phyloP scores from a whole-genome alignment of 2,888 invertebrate species.

The Argyra leucocephala region DNA sequence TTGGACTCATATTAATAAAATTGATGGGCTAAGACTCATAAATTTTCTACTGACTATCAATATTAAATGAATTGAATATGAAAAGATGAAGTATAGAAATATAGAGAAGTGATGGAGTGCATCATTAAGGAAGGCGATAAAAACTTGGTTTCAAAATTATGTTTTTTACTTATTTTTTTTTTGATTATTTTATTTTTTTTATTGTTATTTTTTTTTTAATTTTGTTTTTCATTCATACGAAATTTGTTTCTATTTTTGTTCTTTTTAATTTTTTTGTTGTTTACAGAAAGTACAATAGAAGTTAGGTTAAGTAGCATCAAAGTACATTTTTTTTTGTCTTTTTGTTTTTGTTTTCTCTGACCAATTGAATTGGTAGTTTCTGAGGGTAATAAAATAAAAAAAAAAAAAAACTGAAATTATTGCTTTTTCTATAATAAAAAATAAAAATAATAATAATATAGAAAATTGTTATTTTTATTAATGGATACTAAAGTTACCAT shows the following conservation, averaged over 20 bases:
- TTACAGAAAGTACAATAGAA: not conserved
- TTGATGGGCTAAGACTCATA: no score
- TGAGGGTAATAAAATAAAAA: constrained; percentile 2
- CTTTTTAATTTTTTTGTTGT: not conserved
- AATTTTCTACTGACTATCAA: not conserved
- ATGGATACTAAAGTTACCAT: not conserved
- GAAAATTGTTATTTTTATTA: not conserved
- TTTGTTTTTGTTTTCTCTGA: no score
- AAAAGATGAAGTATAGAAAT: no score
- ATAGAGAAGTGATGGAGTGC: not conserved
- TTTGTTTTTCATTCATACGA: no score
- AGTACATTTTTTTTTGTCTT: not conserved
- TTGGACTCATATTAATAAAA: no score
- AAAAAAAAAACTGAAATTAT: not conserved
- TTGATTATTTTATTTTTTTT: not conserved
- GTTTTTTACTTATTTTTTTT: not conserved
- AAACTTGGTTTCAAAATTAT: not conserved
- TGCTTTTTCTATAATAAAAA: not conserved
- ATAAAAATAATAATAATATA: not conserved
- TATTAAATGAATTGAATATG: not conserved
- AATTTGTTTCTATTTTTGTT: not conserved
- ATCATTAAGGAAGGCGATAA: not conserved
- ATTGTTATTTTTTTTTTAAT: not conserved
- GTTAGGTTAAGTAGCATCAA: not conserved
- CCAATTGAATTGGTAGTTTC: not conserved